Evolutionary conservation across 2,113 vertebrate species (phyloP).

Genomic region (Bungarus multicinctus): DNA sequence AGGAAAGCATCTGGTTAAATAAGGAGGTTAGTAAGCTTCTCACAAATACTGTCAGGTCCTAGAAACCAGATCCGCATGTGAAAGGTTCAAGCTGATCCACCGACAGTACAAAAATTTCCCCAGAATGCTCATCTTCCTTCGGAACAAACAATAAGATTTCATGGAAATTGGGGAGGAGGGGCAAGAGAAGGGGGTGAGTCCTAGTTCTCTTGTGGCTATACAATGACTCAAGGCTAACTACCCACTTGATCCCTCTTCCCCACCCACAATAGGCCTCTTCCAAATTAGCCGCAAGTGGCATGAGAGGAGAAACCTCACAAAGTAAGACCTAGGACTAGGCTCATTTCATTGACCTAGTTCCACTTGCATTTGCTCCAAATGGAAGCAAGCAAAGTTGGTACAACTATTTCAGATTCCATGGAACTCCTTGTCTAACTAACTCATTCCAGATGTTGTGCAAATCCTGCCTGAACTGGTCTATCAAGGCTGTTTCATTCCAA

Average conservation of each 20-base stretch:
- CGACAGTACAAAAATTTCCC: background rate
- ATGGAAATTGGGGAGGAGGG: background rate
- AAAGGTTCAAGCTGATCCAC: background rate
- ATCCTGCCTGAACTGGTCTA: background rate
- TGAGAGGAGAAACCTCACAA: background rate
- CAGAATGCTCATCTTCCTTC: background rate
- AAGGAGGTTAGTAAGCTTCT: background rate
- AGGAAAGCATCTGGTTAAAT: background rate
- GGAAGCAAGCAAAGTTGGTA: background rate
- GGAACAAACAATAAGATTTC: background rate
- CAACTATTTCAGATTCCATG: background rate
- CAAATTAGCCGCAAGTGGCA: background rate
- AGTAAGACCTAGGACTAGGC: background rate
- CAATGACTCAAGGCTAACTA: background rate
- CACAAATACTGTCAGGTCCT: background rate
- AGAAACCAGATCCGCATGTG: background rate
- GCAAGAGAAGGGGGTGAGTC: background rate
- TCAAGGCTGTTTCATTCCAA: background rate
- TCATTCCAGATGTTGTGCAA: background rate
- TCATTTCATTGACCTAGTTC: background rate
- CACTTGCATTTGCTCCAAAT: background rate
- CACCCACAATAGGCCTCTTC: background rate
- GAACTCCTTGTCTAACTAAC: background rate
- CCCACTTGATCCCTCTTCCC: background rate
- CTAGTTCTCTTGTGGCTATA: background rate